Conservation (phyloP, 2,888 invertebrate species). For the Athripsodes cinereus region DNA sequence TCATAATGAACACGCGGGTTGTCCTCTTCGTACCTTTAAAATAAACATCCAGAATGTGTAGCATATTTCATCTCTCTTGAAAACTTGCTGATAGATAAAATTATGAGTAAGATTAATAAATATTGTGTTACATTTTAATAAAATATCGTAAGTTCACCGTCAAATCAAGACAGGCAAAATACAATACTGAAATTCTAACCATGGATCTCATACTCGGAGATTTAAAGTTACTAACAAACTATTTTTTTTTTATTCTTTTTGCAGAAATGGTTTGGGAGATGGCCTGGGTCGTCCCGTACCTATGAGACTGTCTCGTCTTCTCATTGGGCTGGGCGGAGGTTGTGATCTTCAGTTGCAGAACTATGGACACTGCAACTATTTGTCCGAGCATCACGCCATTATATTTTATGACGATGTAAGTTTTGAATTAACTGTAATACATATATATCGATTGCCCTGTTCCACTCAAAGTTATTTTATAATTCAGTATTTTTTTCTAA, state of each 20-base stretch:
- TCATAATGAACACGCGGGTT: no score
- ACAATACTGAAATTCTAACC: no score
- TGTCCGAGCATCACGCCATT: constrained; percentile 70
- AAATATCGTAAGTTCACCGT: no score
- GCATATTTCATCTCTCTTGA: no score
- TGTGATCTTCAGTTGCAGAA: constrained; percentile 55
- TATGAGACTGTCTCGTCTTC: constrained; percentile 38
- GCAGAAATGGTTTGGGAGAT: constrained; percentile 29
- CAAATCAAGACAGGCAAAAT: no score
- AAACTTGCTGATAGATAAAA: no score
- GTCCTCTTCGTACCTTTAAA: no score
- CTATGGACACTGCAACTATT: constrained; percentile 64
- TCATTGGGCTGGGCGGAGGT: constrained; percentile 62
- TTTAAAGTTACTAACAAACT: no score
- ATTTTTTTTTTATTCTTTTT: constrained; percentile 9
- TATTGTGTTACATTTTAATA: no score
- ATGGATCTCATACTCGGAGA: no score
- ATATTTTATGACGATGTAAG: constrained; percentile 78
- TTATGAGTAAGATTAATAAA: no score
- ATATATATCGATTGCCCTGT: background rate
- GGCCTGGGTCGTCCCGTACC: constrained; percentile 37
- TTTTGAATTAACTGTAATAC: background rate
- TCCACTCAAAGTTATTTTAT: background rate
- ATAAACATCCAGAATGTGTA: no score
- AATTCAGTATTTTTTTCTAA: background rate